Conservation (phyloP, 35 echinoderm and acorn worm genomes). For the Chiridota heheva region DNA sequence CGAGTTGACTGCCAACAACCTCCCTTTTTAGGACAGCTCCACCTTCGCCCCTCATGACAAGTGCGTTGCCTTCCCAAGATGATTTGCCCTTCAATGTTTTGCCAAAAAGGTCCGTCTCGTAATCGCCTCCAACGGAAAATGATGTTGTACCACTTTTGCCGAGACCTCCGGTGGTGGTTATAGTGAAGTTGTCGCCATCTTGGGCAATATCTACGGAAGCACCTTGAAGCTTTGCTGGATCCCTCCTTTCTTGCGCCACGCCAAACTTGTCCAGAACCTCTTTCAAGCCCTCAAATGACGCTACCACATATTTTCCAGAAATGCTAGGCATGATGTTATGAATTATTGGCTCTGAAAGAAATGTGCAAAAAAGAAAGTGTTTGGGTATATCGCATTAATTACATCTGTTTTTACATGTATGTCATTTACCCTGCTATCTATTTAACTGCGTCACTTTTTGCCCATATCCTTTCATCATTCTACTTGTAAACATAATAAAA, state of each 20-base stretch:
- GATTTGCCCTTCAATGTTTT: slow-evolving; percentile 31
- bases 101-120: slow-evolving; percentile 14
- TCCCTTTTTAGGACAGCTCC: slow-evolving; percentile 33
- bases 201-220: slow-evolving; percentile 48
- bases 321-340: too few species aligned
- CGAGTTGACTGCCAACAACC: slow-evolving; percentile 38
- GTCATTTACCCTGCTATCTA: too few species aligned
- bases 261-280: slow-evolving; percentile 41
- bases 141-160: slow-evolving; percentile 35
- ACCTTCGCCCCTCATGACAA: slow-evolving; percentile 40
- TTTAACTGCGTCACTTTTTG: too few species aligned
- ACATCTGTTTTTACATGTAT: too few species aligned
- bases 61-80: slow-evolving; percentile 47
- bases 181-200: slow-evolving; percentile 67
- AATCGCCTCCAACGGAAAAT: slow-evolving; percentile 4
- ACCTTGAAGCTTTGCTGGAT: slow-evolving; percentile 9
- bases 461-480: too few species aligned
- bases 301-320: slow-evolving; percentile 23
- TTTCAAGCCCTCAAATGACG: slow-evolving; percentile 10
- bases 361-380: too few species aligned
- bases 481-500: too few species aligned
- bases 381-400: too few species aligned
- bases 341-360: too few species aligned
- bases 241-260: slow-evolving; percentile 23
- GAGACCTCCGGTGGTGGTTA: slow-evolving; percentile 45